Evolutionary conservation across 1,140 invertebrate species (phyloP).

Genomic region (silkworm (Bombyx mori)): DNA sequence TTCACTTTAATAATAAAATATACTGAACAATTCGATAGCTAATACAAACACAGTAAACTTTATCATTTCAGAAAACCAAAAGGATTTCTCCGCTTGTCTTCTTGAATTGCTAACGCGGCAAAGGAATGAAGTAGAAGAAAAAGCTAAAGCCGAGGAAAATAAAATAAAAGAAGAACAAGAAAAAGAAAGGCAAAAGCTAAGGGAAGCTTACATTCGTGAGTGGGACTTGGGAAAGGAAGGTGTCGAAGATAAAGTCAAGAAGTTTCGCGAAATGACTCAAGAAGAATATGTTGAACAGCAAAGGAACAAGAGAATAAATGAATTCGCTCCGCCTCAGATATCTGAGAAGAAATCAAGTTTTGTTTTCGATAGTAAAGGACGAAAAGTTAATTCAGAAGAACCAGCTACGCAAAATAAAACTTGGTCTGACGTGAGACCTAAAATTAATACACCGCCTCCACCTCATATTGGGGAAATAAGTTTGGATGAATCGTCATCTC

Average conservation of each 20-base stretch:
- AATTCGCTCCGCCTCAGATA: conserved; percentile 76
- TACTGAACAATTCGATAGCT: too few species aligned
- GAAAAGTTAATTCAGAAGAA: conserved; percentile 20
- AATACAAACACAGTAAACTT: not conserved
- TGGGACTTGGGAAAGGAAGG: conserved; percentile 79
- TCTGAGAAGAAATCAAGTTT: conserved; percentile 34
- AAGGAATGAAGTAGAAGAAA: conserved; percentile 60
- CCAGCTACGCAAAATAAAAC: conserved; percentile 22
- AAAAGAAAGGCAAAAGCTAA: conserved; percentile 61
- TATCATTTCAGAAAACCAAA: conserved; percentile 55
- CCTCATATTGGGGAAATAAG: conserved; percentile 40
- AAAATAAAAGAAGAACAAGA: conserved; percentile 57
- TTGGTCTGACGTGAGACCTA: conserved; percentile 58
- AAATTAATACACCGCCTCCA: conserved; percentile 29
- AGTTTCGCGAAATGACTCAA: conserved; percentile 78
- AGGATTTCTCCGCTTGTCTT: conserved; percentile 57
- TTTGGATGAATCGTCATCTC: conserved; percentile 24
- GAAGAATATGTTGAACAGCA: conserved; percentile 86
- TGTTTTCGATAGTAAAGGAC: conserved; percentile 45
- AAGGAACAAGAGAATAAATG: conserved; percentile 74
- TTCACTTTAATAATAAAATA: too few species aligned
- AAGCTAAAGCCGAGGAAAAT: conserved; percentile 59
- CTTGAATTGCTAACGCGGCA: conserved; percentile 65
- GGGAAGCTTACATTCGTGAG: conserved; percentile 74
- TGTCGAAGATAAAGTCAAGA: conserved; percentile 56